These are phyloP conservation scores for Motacilla tschutschensis DNA, from an alignment of 2,113 vertebrate genomes.

Conservation along the genomic window DNA sequence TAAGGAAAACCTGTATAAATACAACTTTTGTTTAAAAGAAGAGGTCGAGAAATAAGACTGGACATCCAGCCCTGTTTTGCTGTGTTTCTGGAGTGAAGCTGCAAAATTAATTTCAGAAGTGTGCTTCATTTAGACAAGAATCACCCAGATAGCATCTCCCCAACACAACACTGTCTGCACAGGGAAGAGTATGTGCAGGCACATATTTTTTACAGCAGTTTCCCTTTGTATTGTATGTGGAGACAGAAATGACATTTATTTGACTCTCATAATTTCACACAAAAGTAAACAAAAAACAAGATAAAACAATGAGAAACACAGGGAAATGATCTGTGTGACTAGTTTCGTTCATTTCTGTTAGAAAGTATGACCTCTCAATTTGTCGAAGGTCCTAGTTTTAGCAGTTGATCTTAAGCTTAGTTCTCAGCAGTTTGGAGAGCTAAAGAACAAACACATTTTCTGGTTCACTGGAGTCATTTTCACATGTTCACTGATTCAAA, in stretches of 20 bases:
- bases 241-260: conserved; percentile 50
- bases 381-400: conserved; percentile 76
- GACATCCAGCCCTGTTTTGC: background rate
- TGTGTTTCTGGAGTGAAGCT: background rate
- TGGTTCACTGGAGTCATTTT: conserved; percentile 82
- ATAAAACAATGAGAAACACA: conserved; percentile 65
- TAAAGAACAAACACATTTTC: conserved; percentile 84
- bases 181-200: conserved; percentile 22
- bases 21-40: conserved; percentile 44
- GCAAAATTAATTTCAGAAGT: conserved; percentile 44
- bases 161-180: background rate
- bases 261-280: conserved; percentile 54
- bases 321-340: conserved; percentile 67
- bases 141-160: background rate
- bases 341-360: conserved; percentile 65
- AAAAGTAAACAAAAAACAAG: conserved; percentile 61
- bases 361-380: conserved; percentile 75
- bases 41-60: background rate
- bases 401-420: conserved; percentile 75
- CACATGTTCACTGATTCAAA: conserved; percentile 83
- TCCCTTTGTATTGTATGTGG: conserved; percentile 2
- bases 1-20: conserved; percentile 59
- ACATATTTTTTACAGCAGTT: conserved; percentile 40
- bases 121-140: background rate
- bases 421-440: conserved; percentile 78